Conservation (phyloP, 2,797 vertebrate genomes). For the Ara ararauna region DNA sequence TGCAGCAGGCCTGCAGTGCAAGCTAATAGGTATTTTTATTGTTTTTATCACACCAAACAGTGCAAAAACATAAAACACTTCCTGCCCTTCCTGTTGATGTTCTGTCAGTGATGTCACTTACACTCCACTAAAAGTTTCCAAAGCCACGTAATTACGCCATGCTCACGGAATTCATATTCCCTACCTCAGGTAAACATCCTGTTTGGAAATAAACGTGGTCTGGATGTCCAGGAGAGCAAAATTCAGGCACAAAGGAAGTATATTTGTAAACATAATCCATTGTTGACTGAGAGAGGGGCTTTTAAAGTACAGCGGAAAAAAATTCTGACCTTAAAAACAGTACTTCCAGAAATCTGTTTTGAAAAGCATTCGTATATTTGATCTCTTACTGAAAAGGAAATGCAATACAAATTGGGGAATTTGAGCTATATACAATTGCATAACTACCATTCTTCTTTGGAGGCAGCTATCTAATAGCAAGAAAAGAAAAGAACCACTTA, state of each 20-base stretch:
- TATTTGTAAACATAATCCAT: slow-evolving; percentile 69
- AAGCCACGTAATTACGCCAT: slow-evolving; percentile 65
- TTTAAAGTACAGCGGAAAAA: slow-evolving; percentile 55
- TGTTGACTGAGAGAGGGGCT: slow-evolving; percentile 55
- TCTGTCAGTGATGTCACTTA: slow-evolving; percentile 74
- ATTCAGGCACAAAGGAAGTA: slow-evolving; percentile 66
- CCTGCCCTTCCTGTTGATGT: slow-evolving; percentile 77
- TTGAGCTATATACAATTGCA: slow-evolving; percentile 49
- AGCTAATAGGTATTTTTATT: slow-evolving; percentile 66
- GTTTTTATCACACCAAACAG: slow-evolving; percentile 71
- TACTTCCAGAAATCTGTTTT: slow-evolving; percentile 60
- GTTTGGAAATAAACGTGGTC: slow-evolving; percentile 70
- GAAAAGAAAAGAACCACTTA: slow-evolving; percentile 4
- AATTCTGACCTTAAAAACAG: slow-evolving; percentile 49
- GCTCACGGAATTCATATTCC: slow-evolving; percentile 74
- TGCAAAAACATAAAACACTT: slow-evolving; percentile 75
- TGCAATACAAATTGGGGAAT: slow-evolving; percentile 63
- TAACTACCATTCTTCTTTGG: slow-evolving; percentile 63
- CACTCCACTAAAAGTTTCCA: slow-evolving; percentile 75
- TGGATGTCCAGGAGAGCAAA: slow-evolving; percentile 64
- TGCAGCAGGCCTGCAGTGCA: slow-evolving; percentile 20
- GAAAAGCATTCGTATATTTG: slow-evolving; percentile 46
- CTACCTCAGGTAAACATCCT: slow-evolving; percentile 76
- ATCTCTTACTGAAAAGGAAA: slow-evolving; percentile 65
- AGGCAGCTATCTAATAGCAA: slow-evolving; percentile 26